phyloP scores from a whole-genome alignment of 1,140 invertebrate genomes.

The Drosophila chauvacae region DNA sequence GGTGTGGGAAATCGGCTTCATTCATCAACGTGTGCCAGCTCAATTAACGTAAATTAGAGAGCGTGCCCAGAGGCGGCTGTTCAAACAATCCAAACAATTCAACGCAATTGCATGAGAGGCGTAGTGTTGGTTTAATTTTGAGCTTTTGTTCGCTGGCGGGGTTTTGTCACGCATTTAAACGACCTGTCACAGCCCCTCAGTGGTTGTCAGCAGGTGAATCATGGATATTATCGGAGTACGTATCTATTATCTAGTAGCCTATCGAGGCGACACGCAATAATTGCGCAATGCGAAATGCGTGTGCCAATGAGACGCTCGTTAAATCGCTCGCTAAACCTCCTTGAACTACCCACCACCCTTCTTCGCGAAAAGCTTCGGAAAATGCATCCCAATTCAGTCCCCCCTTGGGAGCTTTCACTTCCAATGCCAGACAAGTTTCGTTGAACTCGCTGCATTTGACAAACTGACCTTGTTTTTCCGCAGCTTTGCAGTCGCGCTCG shows the following conservation, averaged over 20 bases:
- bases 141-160: slow-evolving; percentile 37
- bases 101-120: slow-evolving; percentile 39
- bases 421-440: slow-evolving; percentile 65
- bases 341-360: slow-evolving; percentile 26
- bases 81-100: slow-evolving; percentile 53
- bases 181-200: slow-evolving; percentile 33
- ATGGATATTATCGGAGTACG: slow-evolving; percentile 12
- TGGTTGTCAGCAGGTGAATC: slow-evolving; percentile 29
- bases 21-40: slow-evolving; percentile 59
- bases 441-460: slow-evolving; percentile 66
- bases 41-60: slow-evolving; percentile 72
- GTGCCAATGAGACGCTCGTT: slow-evolving; percentile 24
- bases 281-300: slow-evolving; percentile 11
- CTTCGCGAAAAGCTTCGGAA: slow-evolving; percentile 24
- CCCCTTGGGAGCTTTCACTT: slow-evolving; percentile 55
- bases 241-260: slow-evolving; percentile 11
- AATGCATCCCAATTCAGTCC: slow-evolving; percentile 19
- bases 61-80: slow-evolving; percentile 56
- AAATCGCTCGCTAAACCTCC: slow-evolving; percentile 13
- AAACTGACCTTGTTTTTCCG: slow-evolving; percentile 71
- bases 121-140: slow-evolving; percentile 28
- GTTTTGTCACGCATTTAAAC: slow-evolving; percentile 54
- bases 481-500: slow-evolving; percentile 47
- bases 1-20: slow-evolving; percentile 17
- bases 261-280: slow-evolving; percentile 3